Conservation (phyloP, 92 coral and sea anemone genomes). For the Zoanthus solanderi region DNA sequence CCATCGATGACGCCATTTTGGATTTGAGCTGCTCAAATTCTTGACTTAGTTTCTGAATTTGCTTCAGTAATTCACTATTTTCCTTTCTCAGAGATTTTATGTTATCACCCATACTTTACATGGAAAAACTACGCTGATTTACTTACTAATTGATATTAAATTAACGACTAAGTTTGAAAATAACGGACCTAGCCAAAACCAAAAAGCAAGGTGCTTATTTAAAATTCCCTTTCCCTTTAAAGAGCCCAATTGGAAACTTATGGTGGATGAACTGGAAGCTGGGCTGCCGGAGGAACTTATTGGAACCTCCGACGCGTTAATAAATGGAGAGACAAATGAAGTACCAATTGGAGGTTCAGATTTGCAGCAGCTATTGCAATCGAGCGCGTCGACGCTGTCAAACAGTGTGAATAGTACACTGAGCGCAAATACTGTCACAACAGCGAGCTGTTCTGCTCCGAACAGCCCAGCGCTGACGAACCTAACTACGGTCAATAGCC, state of each 20-base stretch:
- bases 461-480: slow-evolving; percentile 94
- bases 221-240: slow-evolving; percentile 89
- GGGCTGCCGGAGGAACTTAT: slow-evolving; percentile 96
- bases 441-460: slow-evolving; percentile 93
- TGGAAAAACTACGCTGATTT: slow-evolving; percentile 32
- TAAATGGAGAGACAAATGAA: slow-evolving; percentile 97
- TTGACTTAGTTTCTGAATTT: slow-evolving; percentile 18
- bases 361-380: slow-evolving; percentile 98
- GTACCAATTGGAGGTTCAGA: slow-evolving; percentile 79
- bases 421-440: slow-evolving; percentile 84
- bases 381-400: slow-evolving; percentile 95
- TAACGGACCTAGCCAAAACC: slow-evolving; percentile 59
- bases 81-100: slow-evolving; percentile 48
- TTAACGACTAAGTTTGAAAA: slow-evolving; percentile 48
- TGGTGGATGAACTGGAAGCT: slow-evolving; percentile 95
- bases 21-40: slow-evolving; percentile 29
- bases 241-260: slow-evolving; percentile 87
- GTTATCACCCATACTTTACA: slow-evolving; percentile 24
- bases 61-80: slow-evolving; percentile 26
- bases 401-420: slow-evolving; percentile 94
- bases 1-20: slow-evolving; percentile 44
- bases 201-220: too few species aligned
- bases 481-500: slow-evolving; percentile 90
- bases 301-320: slow-evolving; percentile 78
- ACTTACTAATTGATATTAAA: slow-evolving; percentile 17